phyloP scores from a whole-genome alignment of 2,888 invertebrate species.

The Pyrocoelia pectoralis region DNA sequence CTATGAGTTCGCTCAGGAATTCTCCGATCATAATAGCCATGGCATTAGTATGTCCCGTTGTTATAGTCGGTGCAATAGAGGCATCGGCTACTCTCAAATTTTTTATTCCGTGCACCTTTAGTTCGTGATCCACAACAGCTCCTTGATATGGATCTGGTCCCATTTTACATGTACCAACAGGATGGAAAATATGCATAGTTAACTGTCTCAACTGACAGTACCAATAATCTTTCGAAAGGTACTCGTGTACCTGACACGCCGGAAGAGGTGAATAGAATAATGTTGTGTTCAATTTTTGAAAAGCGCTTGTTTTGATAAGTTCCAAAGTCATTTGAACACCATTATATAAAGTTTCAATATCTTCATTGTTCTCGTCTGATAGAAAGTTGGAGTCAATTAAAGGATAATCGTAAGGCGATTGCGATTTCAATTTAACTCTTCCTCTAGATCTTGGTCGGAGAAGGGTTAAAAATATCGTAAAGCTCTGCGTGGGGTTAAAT shows the following conservation, averaged over 20 bases:
- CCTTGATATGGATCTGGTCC: constrained; percentile 31
- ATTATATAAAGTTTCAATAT: constrained; percentile 64
- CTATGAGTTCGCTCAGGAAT: too few species aligned
- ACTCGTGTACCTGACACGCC: constrained; percentile 20
- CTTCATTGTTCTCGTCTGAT: constrained; percentile 62
- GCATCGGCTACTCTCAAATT: constrained; percentile 63
- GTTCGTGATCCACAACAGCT: too few species aligned
- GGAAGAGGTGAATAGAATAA: constrained; percentile 45
- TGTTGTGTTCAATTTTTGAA: constrained; percentile 62
- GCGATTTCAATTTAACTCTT: constrained; percentile 61
- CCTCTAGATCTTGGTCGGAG: constrained; percentile 63
- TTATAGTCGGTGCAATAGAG: not conserved
- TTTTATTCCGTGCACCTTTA: constrained; percentile 68
- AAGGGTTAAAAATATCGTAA: constrained; percentile 60
- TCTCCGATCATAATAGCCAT: too few species aligned
- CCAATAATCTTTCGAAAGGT: constrained; percentile 35
- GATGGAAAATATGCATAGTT: constrained; percentile 34
- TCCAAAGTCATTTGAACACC: constrained; percentile 60
- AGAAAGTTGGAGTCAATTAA: constrained; percentile 73
- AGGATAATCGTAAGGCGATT: constrained; percentile 70
- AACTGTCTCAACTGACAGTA: too few species aligned
- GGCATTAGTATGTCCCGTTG: not conserved
- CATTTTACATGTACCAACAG: constrained; percentile 40
- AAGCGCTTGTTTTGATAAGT: constrained; percentile 54
- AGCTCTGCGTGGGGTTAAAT: constrained; percentile 17